These are phyloP conservation scores for Coregonus clupeaformis DNA, from an alignment of 2,113 vertebrate genomes.

Conservation along the genomic window DNA sequence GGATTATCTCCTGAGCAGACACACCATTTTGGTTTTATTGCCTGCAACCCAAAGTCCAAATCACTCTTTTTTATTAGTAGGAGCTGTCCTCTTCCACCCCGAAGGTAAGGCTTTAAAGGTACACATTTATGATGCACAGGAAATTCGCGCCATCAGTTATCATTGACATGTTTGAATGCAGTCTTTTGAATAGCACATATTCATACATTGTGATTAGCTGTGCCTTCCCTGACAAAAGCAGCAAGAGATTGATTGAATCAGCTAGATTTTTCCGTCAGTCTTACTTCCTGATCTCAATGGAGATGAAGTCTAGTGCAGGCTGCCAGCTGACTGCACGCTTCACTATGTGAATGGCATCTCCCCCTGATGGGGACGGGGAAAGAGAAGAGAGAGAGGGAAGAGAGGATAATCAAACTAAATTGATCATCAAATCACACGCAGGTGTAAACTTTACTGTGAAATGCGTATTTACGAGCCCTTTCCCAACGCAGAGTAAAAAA, in stretches of 20 bases:
- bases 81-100: neutral
- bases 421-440: too few relatives aligned
- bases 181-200: neutral
- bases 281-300: conserved; percentile 1
- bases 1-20: conserved; percentile 4
- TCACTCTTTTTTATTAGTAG: conserved; percentile 23
- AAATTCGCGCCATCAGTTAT: neutral
- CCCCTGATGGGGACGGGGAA: conserved; percentile 13
- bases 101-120: conserved; percentile 6
- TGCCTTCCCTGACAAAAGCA: neutral
- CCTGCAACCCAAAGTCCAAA: conserved; percentile 28
- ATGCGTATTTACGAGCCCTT: too few relatives aligned
- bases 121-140: neutral
- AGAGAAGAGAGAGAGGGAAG: too few relatives aligned
- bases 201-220: neutral
- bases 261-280: neutral
- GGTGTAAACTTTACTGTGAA: too few relatives aligned
- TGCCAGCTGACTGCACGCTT: conserved; percentile 19
- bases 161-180: neutral
- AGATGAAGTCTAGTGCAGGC: neutral
- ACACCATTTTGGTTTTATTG: conserved; percentile 24
- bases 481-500: too few relatives aligned
- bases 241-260: neutral
- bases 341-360: conserved; percentile 35
- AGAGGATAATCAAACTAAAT: neutral